phyloP scores from a whole-genome alignment of 2,113 vertebrate species.

The Sturnira hondurensis region DNA sequence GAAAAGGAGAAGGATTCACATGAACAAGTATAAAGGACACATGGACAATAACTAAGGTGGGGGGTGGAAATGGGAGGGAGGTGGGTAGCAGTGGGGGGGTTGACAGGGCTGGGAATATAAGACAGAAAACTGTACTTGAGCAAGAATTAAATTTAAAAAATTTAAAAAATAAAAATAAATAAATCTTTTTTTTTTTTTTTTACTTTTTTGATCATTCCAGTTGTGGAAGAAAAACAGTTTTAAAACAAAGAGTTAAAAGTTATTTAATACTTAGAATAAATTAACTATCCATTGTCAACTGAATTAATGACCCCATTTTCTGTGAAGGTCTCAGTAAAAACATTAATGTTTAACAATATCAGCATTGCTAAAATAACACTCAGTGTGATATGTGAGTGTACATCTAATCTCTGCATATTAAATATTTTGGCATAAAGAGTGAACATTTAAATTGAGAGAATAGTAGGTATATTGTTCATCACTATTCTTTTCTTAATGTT shows the following conservation, averaged over 20 bases:
- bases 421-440: background rate
- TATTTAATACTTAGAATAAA: background rate
- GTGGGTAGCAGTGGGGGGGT: no score
- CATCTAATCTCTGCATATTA: background rate
- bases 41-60: no score
- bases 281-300: background rate
- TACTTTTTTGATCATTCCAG: background rate
- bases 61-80: no score
- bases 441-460: background rate
- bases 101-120: no score
- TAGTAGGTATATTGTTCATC: background rate
- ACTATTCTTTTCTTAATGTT: background rate
- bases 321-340: background rate
- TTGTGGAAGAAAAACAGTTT: background rate
- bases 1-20: no score
- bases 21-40: no score
- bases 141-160: no score
- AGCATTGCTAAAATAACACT: background rate
- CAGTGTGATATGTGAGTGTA: background rate
- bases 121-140: no score
- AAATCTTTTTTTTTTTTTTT: no score
- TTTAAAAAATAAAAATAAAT: no score
- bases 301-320: background rate
- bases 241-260: background rate
- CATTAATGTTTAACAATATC: background rate